Conservation (phyloP, 2,113 vertebrate genomes). For the Martes martes region DNA sequence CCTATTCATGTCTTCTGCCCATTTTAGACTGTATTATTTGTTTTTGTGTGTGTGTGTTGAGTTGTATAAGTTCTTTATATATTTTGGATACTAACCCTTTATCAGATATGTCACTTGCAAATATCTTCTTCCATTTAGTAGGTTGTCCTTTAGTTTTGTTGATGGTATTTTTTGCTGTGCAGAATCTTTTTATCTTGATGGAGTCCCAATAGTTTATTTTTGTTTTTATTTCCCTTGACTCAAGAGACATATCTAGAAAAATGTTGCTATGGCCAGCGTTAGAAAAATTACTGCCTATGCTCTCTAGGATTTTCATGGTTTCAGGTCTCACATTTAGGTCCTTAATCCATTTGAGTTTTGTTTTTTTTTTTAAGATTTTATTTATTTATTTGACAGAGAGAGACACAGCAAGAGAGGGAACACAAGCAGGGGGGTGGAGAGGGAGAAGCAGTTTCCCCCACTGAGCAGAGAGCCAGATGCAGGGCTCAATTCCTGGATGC, state of each 20-base stretch:
- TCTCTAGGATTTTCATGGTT: not conserved
- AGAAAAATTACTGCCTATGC: not conserved
- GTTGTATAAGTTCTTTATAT: not conserved
- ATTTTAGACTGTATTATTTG: not conserved
- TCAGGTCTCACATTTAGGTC: not conserved
- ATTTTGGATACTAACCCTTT: not conserved
- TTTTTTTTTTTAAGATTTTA: not conserved
- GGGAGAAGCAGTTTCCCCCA: too few relatives aligned
- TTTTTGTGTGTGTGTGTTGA: not conserved
- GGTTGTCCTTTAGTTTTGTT: not conserved
- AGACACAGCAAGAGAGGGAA: too few relatives aligned
- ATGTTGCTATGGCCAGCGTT: not conserved
- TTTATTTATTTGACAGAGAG: too few relatives aligned
- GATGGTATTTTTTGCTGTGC: not conserved
- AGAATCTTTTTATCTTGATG: not conserved
- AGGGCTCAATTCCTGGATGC: too few relatives aligned
- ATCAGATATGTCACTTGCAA: not conserved
- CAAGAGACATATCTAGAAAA: not conserved
- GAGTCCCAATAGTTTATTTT: not conserved
- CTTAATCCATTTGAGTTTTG: not conserved
- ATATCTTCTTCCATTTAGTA: not conserved
- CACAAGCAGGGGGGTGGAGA: too few relatives aligned
- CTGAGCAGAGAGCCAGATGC: too few relatives aligned
- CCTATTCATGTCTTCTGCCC: not conserved
- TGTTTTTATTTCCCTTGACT: not conserved